Percentiles rank a stretch among this genome's conserved stretches.
phyloP scores from a whole-genome alignment of 2,888 invertebrate genomes.

The Limnephilus marmoratus region DNA sequence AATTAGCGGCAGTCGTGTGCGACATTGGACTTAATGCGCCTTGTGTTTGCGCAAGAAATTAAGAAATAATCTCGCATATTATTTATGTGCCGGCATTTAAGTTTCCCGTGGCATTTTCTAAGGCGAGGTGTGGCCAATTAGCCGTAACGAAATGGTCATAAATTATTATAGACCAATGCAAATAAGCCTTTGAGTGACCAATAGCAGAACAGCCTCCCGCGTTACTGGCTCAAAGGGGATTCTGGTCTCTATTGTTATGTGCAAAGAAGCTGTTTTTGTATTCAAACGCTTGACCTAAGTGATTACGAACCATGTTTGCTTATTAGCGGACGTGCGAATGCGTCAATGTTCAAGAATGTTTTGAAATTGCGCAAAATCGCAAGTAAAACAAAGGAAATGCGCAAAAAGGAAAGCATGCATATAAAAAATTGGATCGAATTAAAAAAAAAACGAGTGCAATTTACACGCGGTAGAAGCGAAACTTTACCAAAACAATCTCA shows the following conservation, averaged over 20 bases:
- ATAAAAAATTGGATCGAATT: too few relatives aligned
- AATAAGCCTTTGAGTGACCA: not conserved
- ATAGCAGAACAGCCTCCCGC: not conserved
- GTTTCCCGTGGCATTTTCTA: not conserved
- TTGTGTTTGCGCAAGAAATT: not conserved
- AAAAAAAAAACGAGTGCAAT: too few relatives aligned
- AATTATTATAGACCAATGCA: slow-evolving; percentile 15
- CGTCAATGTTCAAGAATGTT: not conserved
- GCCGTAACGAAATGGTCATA: slow-evolving; percentile 34
- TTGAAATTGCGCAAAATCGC: not conserved
- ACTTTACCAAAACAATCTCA: too few relatives aligned
- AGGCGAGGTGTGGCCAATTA: slow-evolving; percentile 33
- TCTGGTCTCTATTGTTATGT: not conserved
- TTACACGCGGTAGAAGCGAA: too few relatives aligned
- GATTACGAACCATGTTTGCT: not conserved
- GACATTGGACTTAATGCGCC: not conserved
- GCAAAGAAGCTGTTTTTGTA: not conserved
- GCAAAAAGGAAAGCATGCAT: not conserved
- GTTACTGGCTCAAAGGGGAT: not conserved
- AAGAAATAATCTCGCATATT: slow-evolving; percentile 2
- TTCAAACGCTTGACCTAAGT: not conserved
- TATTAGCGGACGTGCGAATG: slow-evolving; percentile 30
- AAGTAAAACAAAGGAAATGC: not conserved
- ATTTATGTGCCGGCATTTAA: not conserved
- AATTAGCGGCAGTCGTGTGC: not conserved